Base-by-base conservation (phyloP, 2,888 invertebrate species). In the Fragum fragum region DNA sequence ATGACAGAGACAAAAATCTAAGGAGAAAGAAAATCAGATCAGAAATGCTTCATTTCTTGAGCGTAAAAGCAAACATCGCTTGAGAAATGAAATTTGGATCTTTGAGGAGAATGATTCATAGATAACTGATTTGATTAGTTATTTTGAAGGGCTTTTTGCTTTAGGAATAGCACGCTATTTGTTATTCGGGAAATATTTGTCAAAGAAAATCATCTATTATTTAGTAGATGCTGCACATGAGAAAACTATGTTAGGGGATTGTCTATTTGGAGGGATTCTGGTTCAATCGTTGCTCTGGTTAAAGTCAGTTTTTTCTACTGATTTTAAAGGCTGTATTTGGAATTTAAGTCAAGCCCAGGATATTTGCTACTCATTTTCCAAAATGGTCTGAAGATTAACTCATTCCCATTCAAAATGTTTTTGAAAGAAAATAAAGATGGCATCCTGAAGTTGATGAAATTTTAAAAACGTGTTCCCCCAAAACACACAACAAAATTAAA, bases 111-210 rank as follows among this genome's bases (percentile, higher is more conserved):
- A 42, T 66, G 66, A 66, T 66, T 66, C 66, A 66, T 66, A 42
- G 61, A 61, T 61, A 61, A 61, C 29, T 61, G 61, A 61, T 61
- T 61, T 32, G 61, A 61, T 61, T 61, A 61, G 61, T 29, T 29
- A 28, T 61, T 32, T 6, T 29, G 32, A n/a, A 61, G 29, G 61
- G 21, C n/a, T 29, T 32, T 47, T 61, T 18, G 32, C 29, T n/a
- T 29, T 5, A 32, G 32, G 32, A 61, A 32, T 29, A 61, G 26
- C 18, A 32, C n/a, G 61, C 61, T 29, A 32, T 61, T 61, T 61
- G 61, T 32, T 32, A 29, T 29, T 32, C 32, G 9, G n/a, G 16
- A 32, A n/a, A 61, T 61, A 29, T 61, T 61, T 61, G 32, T n/a
- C 29, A 32, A 61, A 32, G 61, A 61, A n/a, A n/a, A 29, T 61